Evolutionary conservation across 2,888 invertebrate species (phyloP).

Genomic region (Dorcus hopei): DNA sequence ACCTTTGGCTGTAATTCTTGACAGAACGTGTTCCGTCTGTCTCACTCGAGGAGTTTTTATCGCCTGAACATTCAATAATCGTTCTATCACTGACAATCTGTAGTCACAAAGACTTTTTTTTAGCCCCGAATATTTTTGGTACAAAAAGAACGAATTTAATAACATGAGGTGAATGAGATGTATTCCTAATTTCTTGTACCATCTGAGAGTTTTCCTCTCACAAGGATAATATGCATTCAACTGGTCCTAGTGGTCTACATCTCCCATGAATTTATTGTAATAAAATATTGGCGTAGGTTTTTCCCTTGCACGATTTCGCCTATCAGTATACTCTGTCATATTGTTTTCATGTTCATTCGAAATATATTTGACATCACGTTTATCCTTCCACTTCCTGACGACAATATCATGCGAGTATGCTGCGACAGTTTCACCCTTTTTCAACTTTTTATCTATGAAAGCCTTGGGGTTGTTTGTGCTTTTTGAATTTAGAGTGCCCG

Average conservation of each 20-base stretch:
- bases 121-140: slow-evolving; percentile 11
- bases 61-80: no score
- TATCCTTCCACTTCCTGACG: slow-evolving; percentile 26
- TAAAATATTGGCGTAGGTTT: slow-evolving; percentile 20
- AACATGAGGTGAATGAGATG: slow-evolving; percentile 24
- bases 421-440: slow-evolving; percentile 20
- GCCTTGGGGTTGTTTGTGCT: no score
- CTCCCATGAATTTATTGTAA: slow-evolving; percentile 24
- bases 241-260: slow-evolving; percentile 20
- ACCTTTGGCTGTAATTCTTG: no score
- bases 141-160: slow-evolving; percentile 19
- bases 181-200: slow-evolving; percentile 23
- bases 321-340: slow-evolving; percentile 13
- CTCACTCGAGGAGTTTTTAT: no score
- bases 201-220: slow-evolving; percentile 22
- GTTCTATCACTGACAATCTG: no score
- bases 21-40: no score
- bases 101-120: no score
- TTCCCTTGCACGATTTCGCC: slow-evolving; percentile 2
- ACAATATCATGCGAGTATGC: slow-evolving; percentile 9
- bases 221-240: slow-evolving; percentile 24
- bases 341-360: slow-evolving; percentile 23
- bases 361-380: slow-evolving; percentile 24
- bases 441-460: slow-evolving; percentile 11
- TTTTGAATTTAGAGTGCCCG: no score